These are phyloP conservation scores for Papio anubis DNA, from an alignment of 2,113 vertebrate genomes.

Conservation along the genomic window DNA sequence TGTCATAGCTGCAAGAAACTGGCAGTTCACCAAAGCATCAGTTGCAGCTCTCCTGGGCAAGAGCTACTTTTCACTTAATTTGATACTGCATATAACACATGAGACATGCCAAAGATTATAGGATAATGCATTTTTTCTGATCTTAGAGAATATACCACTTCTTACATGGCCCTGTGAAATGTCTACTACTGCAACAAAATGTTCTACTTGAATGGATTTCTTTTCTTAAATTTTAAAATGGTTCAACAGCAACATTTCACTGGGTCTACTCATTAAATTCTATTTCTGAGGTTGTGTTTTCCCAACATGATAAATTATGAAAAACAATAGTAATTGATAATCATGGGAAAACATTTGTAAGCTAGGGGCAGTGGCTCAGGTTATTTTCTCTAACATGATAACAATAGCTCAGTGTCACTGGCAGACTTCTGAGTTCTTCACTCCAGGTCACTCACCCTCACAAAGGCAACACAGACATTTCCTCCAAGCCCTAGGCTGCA, in stretches of 20 bases:
- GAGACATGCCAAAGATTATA: neutral
- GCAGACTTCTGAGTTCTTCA: neutral
- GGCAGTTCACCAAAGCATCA: neutral
- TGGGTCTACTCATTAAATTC: neutral
- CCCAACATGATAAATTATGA: neutral
- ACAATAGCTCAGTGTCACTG: constrained; percentile 35
- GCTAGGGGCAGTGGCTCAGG: neutral
- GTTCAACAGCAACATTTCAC: neutral
- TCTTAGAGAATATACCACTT: neutral
- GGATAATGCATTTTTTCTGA: neutral
- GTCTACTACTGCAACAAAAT: neutral
- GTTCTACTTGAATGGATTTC: neutral
- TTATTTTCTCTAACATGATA: constrained; percentile 12
- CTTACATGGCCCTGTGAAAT: neutral
- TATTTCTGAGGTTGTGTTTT: constrained; percentile 9
- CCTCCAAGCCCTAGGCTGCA: neutral
- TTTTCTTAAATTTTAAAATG: constrained; percentile 5
- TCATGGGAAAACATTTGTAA: neutral
- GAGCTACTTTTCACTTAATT: neutral
- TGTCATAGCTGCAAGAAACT: neutral
- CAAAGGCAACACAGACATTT: constrained; percentile 5
- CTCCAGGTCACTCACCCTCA: constrained; percentile 24
- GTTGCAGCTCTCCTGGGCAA: neutral
- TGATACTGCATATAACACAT: neutral
- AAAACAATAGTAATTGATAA: neutral